Conservation (phyloP, 2,113 vertebrate species). For the Meleagris gallopavo region DNA sequence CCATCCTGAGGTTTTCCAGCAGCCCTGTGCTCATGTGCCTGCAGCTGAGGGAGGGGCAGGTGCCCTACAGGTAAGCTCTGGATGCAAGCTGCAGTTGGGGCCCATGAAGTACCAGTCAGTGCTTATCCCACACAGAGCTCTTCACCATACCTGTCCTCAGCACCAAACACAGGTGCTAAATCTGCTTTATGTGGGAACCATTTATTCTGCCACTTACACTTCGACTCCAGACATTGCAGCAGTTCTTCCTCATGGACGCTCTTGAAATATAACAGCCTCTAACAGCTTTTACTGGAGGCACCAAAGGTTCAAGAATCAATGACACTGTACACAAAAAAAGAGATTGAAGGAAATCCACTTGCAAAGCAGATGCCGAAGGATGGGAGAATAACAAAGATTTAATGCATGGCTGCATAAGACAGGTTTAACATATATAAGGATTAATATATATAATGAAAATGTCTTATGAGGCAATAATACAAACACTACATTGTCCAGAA, state of each 20-base stretch:
- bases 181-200: neutral
- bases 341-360: neutral
- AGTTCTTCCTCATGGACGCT: neutral
- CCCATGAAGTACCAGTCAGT: neutral
- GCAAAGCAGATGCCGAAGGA: neutral
- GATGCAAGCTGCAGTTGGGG: neutral
- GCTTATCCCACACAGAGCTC: neutral
- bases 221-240: neutral
- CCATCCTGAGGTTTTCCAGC: conserved; percentile 27
- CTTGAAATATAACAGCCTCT: neutral
- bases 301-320: neutral
- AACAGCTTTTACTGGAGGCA: neutral
- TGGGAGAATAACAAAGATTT: neutral
- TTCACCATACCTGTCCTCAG: neutral
- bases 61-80: conserved; percentile 56
- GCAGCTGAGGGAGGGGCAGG: conserved; percentile 57
- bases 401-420: neutral
- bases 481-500: neutral
- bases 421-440: neutral
- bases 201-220: neutral
- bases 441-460: neutral
- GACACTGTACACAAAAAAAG: neutral
- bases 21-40: conserved; percentile 64
- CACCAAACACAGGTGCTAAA: neutral
- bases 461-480: neutral